Evolutionary conservation across 2,888 invertebrate species (phyloP).

Genomic region (Polydesmus complanatus): DNA sequence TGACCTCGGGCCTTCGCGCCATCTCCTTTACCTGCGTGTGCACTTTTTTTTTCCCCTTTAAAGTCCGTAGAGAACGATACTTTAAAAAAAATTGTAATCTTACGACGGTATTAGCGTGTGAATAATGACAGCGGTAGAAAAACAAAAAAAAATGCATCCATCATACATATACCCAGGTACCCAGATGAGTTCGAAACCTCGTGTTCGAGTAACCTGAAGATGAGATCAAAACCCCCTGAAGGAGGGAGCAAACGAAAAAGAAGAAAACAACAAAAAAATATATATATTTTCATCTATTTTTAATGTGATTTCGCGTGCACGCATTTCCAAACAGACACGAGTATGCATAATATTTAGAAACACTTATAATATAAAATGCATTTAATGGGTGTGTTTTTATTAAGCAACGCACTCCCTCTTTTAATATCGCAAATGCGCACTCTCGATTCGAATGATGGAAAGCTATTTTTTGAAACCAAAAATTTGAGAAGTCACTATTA

Average conservation of each 20-base stretch:
- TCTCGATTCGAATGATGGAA: too few relatives aligned
- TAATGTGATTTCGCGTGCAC: neutral
- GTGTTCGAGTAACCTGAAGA: too few relatives aligned
- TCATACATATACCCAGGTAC: neutral
- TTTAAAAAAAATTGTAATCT: neutral
- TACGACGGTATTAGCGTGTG: neutral
- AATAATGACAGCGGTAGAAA: neutral
- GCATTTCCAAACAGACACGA: too few relatives aligned
- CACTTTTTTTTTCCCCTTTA: too few relatives aligned
- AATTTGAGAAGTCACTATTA: too few relatives aligned
- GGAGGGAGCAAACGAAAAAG: too few relatives aligned
- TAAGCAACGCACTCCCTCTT: neutral
- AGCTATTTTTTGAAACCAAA: too few relatives aligned
- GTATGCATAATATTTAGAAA: neutral
- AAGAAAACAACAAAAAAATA: too few relatives aligned
- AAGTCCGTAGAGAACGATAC: too few relatives aligned
- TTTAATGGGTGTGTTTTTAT: neutral
- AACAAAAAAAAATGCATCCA: neutral
- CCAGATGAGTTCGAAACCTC: neutral
- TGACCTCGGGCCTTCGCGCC: too few relatives aligned
- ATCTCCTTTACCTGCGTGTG: too few relatives aligned
- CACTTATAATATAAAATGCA: neutral
- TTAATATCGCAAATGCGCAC: too few relatives aligned
- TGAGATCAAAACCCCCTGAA: neutral
- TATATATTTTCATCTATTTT: neutral